phyloP scores from a whole-genome alignment of 1,140 invertebrate species.

The Caenorhabditis brenneri region DNA sequence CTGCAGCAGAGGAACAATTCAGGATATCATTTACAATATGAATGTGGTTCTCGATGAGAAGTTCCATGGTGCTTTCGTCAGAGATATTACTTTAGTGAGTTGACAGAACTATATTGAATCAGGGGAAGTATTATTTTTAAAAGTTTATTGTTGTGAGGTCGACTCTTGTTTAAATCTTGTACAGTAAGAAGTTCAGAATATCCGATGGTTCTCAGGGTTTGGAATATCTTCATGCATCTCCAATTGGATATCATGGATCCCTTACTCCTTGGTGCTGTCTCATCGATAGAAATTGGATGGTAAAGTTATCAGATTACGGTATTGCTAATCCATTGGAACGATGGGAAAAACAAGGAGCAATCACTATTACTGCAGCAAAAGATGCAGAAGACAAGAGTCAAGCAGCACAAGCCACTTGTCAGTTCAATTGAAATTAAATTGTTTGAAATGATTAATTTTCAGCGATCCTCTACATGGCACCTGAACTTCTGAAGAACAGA shows the following conservation, averaged over 20 bases:
- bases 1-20: slow-evolving; percentile 68
- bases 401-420: slow-evolving; percentile 61
- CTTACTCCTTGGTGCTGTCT: slow-evolving; percentile 66
- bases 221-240: slow-evolving; percentile 58
- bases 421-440: background rate
- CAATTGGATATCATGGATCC: slow-evolving; percentile 68
- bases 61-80: slow-evolving; percentile 69
- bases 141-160: background rate
- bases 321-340: slow-evolving; percentile 67
- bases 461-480: slow-evolving; percentile 53
- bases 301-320: slow-evolving; percentile 68
- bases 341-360: slow-evolving; percentile 66
- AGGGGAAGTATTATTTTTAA: background rate
- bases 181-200: background rate
- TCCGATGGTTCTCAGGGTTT: slow-evolving; percentile 35
- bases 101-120: background rate
- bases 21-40: slow-evolving; percentile 70
- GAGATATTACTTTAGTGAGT: slow-evolving; percentile 67
- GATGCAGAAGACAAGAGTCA: slow-evolving; percentile 66
- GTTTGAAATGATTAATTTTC: background rate
- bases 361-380: slow-evolving; percentile 51
- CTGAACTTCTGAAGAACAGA: slow-evolving; percentile 56
- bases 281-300: slow-evolving; percentile 68
- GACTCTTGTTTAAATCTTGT: background rate
- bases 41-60: slow-evolving; percentile 66